Base-by-base conservation (phyloP, 2,888 invertebrate species). In the Micoletzkya japonica region DNA sequence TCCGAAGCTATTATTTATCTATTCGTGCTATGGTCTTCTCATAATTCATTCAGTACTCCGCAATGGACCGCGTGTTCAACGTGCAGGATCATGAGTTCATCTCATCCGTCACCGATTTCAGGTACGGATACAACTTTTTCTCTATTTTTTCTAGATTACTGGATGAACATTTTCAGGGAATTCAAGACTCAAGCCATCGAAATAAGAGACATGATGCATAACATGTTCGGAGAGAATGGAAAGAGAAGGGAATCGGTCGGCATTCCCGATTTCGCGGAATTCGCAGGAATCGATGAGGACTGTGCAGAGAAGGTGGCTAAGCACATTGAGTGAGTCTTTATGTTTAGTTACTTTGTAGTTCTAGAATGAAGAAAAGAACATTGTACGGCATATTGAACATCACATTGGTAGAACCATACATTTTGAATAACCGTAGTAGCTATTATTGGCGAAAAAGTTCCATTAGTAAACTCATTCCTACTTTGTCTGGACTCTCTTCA, bases 21-120 rank as follows among this genome's bases (percentile, higher is more conserved):
- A n/a, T n/a, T n/a, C n/a, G n/a, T n/a, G n/a, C n/a, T n/a, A n/a
- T n/a, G n/a, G n/a, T n/a, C n/a, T n/a, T n/a, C n/a, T n/a, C n/a
- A n/a, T n/a, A n/a, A n/a, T n/a, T n/a, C n/a, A n/a, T n/a, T n/a
- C n/a, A n/a, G n/a, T n/a, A n/a, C n/a, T n/a, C n/a, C n/a, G n/a
- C 78, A 2, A 76, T 81, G 78, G 81, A 81, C 63, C 4, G 32
- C 4, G 50, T 81, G 28, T 72, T 77, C 49, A 66, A 72, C 52
- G 73, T 77, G n/a, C 72, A 76, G 32, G 72, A 75, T 49, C 72
- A 74, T 36, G 66, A 73, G 30, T 81, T 75, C 70, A 74, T 81
- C 26, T 77, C 79, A 7, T 63, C 73, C 10, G 68, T 72, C 0
- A 72, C 81, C 32, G 66, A 56, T 54, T 72, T 82, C 34, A 61